These are phyloP conservation scores for Microcebus tavaratra DNA, from an alignment of 2,113 vertebrate genomes.

Conservation along the genomic window DNA sequence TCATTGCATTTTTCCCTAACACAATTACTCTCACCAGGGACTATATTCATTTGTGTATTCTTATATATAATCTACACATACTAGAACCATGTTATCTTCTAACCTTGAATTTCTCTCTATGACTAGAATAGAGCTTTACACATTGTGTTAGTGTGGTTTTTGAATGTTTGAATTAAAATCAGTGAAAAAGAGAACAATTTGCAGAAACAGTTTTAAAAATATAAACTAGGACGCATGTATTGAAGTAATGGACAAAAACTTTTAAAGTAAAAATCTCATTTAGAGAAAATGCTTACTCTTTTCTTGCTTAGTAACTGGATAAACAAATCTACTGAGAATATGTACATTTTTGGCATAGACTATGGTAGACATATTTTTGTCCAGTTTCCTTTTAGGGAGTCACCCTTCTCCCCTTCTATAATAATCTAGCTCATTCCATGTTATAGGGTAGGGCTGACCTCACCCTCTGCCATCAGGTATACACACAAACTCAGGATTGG, in stretches of 20 bases:
- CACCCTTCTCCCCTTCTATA: neutral
- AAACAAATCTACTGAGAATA: neutral
- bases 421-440: neutral
- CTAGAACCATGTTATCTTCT: neutral
- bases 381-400: neutral
- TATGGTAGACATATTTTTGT: neutral
- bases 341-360: neutral
- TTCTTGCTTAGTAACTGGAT: conserved; percentile 11
- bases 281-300: conserved; percentile 16
- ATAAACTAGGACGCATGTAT: neutral
- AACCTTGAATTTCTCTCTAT: neutral
- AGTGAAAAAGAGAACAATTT: neutral
- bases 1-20: neutral
- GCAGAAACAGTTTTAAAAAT: conserved; percentile 40
- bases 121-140: neutral
- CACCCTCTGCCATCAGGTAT: neutral
- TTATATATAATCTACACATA: neutral
- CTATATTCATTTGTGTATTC: neutral
- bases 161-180: neutral
- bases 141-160: neutral
- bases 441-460: neutral
- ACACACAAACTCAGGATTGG: neutral
- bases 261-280: neutral
- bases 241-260: conserved; percentile 3
- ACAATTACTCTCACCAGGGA: neutral